These are phyloP conservation scores for Blennius ocellaris DNA, from an alignment of 2,113 vertebrate genomes.

Conservation along the genomic window DNA sequence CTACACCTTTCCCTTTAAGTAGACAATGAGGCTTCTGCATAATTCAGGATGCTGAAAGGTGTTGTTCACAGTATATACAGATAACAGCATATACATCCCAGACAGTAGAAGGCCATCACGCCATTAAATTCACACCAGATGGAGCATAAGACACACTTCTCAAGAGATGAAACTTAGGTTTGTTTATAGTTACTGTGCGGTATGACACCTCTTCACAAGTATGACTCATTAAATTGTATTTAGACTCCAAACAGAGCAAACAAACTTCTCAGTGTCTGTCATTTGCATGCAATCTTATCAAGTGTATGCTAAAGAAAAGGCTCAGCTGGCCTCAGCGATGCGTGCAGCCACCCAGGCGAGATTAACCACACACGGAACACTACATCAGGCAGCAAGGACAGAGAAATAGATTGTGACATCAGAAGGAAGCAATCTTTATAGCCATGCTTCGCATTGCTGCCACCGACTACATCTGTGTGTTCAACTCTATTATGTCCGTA, in stretches of 20 bases:
- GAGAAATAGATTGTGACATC: slow-evolving; percentile 65
- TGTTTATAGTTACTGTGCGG: not conserved
- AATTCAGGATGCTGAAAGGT: slow-evolving; percentile 68
- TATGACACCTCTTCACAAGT: no score
- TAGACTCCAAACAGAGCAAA: not conserved
- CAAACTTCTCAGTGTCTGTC: slow-evolving; percentile 11
- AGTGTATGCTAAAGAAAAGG: slow-evolving; percentile 7
- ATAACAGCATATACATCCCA: slow-evolving; percentile 40
- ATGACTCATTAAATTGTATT: no score
- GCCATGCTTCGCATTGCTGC: slow-evolving; percentile 32
- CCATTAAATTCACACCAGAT: slow-evolving; percentile 15
- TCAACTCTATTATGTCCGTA: slow-evolving; percentile 30
- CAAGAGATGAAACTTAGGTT: slow-evolving; percentile 1
- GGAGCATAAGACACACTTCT: not conserved
- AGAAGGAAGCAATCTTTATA: slow-evolving; percentile 66
- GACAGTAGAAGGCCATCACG: slow-evolving; percentile 18
- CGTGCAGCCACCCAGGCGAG: slow-evolving; percentile 17
- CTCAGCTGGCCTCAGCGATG: slow-evolving; percentile 6
- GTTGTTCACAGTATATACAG: slow-evolving; percentile 44
- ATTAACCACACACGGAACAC: slow-evolving; percentile 10
- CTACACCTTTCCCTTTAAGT: slow-evolving; percentile 37
- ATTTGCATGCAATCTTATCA: slow-evolving; percentile 9
- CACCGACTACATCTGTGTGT: slow-evolving; percentile 44
- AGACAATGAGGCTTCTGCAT: slow-evolving; percentile 66
- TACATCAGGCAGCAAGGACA: not conserved